These are phyloP conservation scores for Lepidonotus clava DNA, from an alignment of 2,888 invertebrate species.

Conservation along the genomic window DNA sequence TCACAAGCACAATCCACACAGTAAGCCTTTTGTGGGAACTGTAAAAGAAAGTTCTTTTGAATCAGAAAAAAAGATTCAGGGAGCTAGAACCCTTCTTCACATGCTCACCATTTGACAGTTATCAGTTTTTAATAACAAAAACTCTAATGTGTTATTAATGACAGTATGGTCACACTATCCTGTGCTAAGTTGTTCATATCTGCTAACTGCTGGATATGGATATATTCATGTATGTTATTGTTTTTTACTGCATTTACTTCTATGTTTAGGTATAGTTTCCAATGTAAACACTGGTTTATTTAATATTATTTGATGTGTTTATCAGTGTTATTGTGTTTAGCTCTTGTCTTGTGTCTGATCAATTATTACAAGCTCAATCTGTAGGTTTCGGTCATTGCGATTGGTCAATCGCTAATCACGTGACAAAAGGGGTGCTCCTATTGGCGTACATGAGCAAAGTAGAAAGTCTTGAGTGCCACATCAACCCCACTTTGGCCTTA, in stretches of 20 bases:
- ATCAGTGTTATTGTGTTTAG: constrained; percentile 23
- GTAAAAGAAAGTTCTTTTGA: too few relatives aligned
- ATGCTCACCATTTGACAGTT: background rate
- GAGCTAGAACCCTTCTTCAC: too few relatives aligned
- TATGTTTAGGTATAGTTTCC: constrained; percentile 47
- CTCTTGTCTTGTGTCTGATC: background rate
- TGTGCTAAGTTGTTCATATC: constrained; percentile 23
- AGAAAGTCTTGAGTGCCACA: background rate
- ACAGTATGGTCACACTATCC: background rate
- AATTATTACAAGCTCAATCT: constrained; percentile 35
- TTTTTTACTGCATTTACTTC: constrained; percentile 47
- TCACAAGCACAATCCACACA: too few relatives aligned
- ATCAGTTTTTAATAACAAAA: constrained; percentile 1
- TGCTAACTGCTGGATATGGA: background rate
- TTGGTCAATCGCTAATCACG: background rate
- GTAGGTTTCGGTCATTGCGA: background rate
- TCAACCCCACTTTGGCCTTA: constrained; percentile 14
- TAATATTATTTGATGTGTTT: constrained; percentile 41
- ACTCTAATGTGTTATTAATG: background rate
- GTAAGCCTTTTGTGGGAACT: too few relatives aligned
- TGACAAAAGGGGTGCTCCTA: constrained; percentile 24
- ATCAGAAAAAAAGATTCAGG: too few relatives aligned
- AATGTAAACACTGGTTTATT: constrained; percentile 46
- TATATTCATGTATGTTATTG: constrained; percentile 45
- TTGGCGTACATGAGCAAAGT: background rate